phyloP scores from a whole-genome alignment of 2,113 vertebrate species.

The Aegithalos caudatus region DNA sequence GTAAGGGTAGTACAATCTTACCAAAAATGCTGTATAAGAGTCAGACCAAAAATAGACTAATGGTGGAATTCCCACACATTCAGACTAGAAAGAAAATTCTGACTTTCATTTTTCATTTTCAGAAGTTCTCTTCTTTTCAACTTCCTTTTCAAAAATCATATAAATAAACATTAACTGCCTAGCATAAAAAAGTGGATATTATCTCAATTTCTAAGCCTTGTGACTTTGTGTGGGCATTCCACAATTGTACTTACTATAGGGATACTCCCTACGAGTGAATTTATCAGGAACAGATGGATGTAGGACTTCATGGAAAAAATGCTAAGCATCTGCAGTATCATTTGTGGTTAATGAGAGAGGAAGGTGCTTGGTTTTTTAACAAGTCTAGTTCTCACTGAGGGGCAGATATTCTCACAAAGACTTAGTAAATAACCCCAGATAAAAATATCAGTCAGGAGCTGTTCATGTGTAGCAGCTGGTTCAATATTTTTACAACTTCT shows the following conservation, averaged over 20 bases:
- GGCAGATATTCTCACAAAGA: background rate
- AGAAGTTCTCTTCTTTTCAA: background rate
- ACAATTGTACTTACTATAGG: background rate
- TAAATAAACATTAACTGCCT: background rate
- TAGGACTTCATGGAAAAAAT: background rate
- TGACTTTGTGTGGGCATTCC: background rate
- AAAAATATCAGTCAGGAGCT: background rate
- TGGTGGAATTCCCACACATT: background rate
- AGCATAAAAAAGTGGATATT: background rate
- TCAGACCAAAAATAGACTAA: background rate
- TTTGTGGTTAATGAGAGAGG: background rate
- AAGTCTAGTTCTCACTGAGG: background rate
- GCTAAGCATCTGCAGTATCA: background rate
- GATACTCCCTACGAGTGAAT: background rate
- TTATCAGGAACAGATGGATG: background rate
- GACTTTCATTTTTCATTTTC: conserved; percentile 23
- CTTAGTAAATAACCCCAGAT: background rate
- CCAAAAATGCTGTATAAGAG: background rate
- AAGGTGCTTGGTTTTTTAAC: background rate
- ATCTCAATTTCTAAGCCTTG: background rate
- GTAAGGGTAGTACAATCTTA: background rate
- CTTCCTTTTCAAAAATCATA: background rate
- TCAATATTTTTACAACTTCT: background rate
- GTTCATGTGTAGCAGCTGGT: background rate
- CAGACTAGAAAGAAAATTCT: background rate